Base-by-base conservation (phyloP, 2,888 invertebrate species). In the Xanthorhoe designata region DNA sequence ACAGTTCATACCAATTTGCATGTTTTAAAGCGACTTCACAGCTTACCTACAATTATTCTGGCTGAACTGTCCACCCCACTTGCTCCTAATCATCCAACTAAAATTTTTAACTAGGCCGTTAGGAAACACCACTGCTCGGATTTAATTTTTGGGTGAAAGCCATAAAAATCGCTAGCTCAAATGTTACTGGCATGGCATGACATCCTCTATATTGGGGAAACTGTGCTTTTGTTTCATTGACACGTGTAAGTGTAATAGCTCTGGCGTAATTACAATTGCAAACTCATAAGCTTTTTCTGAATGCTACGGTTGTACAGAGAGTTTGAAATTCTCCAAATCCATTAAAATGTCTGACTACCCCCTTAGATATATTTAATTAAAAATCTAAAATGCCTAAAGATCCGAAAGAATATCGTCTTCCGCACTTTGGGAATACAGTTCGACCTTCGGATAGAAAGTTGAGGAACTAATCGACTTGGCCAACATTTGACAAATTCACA, bases 71-170 rank as follows among this genome's bases (percentile, higher is more conserved):
- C 57, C 68, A 57, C 57, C 51, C 66, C 32, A 74, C 61, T 58
- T 68, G 72, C 59, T 57, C 66, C 64, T 60, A 65, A 66, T 73
- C 61, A 57, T 42, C 68, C 61, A 59, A 63, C 55, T 55, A 61
- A 69, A 60, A 66, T 54, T 19, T 57, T 57, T 65, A 59, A 65
- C 65, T 61, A 56, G 56, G 59, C 35, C 45, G 57, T 64, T 66
- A 61, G 55, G 59, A 63, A 63, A 56, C 50, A 60, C 61, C 55
- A 54, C 50, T 15, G 61, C 49, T 55, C 38, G n/a, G 35, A 62
- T 67, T 45, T 59, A 47, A 67, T 61, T 69, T 71, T 72, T 74
- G 72, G 72, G 66, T 66, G 53, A 17, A 61, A 66, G 72, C 72
- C 74, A 72, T 61, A 65, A 59, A 52, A 51, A 61, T 61, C 35